phyloP scores from a whole-genome alignment of 2,797 vertebrate genomes.

The Muscicapa striata region DNA sequence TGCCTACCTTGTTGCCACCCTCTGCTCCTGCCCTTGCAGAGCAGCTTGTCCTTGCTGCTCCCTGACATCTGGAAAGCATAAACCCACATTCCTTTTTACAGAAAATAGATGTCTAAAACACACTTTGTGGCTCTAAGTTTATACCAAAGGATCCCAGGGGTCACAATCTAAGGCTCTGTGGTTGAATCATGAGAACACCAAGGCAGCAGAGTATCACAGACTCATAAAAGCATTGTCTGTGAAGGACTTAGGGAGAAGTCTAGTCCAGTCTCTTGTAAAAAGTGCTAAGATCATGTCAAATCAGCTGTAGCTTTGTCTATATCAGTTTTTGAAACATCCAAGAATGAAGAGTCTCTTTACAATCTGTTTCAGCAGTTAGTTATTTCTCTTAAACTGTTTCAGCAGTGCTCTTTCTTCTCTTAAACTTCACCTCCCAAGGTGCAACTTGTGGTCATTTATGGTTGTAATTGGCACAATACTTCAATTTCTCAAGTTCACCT shows the following conservation, averaged over 20 bases:
- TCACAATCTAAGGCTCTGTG: not conserved
- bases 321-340: not conserved
- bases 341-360: not conserved
- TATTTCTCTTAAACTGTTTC: not conserved
- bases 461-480: not conserved
- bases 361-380: not conserved
- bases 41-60: not conserved
- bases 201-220: not conserved
- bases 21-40: not conserved
- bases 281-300: not conserved
- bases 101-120: not conserved
- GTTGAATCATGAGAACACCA: not conserved
- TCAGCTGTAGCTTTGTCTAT: not conserved
- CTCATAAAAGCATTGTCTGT: not conserved
- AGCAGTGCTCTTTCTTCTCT: not conserved
- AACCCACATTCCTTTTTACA: not conserved
- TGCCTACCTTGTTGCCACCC: not conserved
- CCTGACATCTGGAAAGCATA: slow-evolving; percentile 7
- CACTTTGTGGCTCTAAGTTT: not conserved
- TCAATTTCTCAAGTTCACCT: not conserved
- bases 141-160: not conserved
- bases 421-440: not conserved
- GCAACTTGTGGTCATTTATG: not conserved
- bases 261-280: not conserved
- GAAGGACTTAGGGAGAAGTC: not conserved